phyloP scores from a whole-genome alignment of 2,888 invertebrate genomes.

The Hesperia comma region DNA sequence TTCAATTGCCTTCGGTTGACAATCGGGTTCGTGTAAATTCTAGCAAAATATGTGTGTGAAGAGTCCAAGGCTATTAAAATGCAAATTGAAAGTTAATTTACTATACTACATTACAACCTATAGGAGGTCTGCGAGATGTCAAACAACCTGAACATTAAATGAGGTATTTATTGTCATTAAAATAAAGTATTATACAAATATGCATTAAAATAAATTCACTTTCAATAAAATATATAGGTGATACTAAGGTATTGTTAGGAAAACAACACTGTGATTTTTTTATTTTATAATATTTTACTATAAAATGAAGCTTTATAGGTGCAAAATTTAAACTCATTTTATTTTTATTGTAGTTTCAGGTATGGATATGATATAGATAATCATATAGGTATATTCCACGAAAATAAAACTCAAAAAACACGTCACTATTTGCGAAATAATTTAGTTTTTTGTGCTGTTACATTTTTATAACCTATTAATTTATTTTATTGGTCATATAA shows the following conservation, averaged over 20 bases:
- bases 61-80: conserved; percentile 70
- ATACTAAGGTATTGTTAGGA: too few species aligned
- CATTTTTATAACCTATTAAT: conserved; percentile 12
- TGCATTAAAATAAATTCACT: too few species aligned
- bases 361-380: background rate
- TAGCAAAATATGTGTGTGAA: conserved; percentile 73
- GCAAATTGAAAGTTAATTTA: conserved; percentile 68
- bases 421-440: conserved; percentile 16
- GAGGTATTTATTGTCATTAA: background rate
- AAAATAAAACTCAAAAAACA: background rate
- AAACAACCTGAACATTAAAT: conserved; percentile 20
- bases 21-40: conserved; percentile 75
- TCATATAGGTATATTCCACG: too few species aligned
- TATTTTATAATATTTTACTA: too few species aligned
- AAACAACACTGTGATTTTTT: too few species aligned
- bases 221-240: too few species aligned
- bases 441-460: background rate
- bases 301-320: too few species aligned
- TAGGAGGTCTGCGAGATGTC: conserved; percentile 43
- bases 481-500: background rate
- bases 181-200: background rate
- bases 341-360: background rate
- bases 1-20: conserved; percentile 76
- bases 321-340: too few species aligned
- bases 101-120: conserved; percentile 48